Percentiles rank a stretch among this genome's conserved stretches.
Conservation (phyloP, 2,797 vertebrate genomes). For the Anniella stebbinsi region DNA sequence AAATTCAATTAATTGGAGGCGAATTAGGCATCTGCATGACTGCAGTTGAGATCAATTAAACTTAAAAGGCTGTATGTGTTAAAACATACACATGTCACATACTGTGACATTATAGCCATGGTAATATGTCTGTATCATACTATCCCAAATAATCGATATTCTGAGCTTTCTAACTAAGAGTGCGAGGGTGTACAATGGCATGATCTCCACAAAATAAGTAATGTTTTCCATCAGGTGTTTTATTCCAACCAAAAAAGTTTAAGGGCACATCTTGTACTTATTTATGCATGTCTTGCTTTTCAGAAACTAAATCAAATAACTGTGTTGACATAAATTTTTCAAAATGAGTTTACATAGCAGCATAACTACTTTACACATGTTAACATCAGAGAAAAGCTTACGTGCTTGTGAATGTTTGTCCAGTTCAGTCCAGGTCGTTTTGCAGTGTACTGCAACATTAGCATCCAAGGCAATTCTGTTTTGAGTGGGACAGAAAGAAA, state of each 20-base stretch:
- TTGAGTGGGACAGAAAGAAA: not conserved
- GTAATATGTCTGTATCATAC: not conserved
- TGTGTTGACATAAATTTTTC: not conserved
- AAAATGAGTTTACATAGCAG: conserved; percentile 2
- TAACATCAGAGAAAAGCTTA: not conserved
- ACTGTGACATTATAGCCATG: not conserved
- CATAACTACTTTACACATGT: not conserved
- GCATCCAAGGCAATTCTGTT: not conserved
- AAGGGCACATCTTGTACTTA: not conserved
- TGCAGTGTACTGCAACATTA: not conserved
- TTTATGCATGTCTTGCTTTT: not conserved
- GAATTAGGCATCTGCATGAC: not conserved
- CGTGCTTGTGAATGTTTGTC: not conserved
- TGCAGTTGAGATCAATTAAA: not conserved
- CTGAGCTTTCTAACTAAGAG: not conserved
- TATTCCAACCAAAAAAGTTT: not conserved
- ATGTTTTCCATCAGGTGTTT: not conserved
- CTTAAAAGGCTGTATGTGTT: not conserved
- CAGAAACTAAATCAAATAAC: conserved; percentile 18
- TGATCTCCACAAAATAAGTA: not conserved
- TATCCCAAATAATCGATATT: not conserved
- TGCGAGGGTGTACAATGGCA: not conserved
- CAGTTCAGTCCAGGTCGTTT: not conserved
- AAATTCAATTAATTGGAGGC: not conserved
- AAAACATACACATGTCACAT: not conserved